phyloP scores from a whole-genome alignment of 2,888 invertebrate species.

The Diarsia rubi region DNA sequence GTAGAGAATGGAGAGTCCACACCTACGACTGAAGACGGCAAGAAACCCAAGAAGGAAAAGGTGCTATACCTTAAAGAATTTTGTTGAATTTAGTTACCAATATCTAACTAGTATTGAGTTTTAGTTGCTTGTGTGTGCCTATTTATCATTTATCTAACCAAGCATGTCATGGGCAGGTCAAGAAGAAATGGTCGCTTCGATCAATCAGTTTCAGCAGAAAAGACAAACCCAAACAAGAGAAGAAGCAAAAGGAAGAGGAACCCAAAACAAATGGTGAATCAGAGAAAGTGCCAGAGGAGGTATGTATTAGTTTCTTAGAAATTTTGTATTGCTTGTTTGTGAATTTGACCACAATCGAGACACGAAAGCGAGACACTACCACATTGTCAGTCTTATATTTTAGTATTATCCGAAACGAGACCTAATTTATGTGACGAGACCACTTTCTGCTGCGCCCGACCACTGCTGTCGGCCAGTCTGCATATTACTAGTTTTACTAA shows the following conservation, averaged over 20 bases:
- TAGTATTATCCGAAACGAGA: background rate
- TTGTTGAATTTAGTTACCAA: slow-evolving; percentile 39
- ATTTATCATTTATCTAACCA: slow-evolving; percentile 71
- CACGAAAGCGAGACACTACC: no score
- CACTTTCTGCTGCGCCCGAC: background rate
- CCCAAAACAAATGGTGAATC: slow-evolving; percentile 91
- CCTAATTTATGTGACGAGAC: background rate
- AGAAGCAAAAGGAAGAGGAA: slow-evolving; percentile 91
- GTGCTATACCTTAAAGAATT: slow-evolving; percentile 69
- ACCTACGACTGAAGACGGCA: slow-evolving; percentile 86
- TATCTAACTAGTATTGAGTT: slow-evolving; percentile 51
- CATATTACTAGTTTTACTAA: background rate
- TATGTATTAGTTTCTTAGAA: slow-evolving; percentile 78
- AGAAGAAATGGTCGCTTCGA: slow-evolving; percentile 97
- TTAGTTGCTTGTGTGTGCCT: slow-evolving; percentile 70
- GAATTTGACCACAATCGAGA: background rate
- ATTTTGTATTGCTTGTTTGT: background rate
- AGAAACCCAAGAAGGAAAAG: slow-evolving; percentile 93
- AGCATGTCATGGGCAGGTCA: slow-evolving; percentile 90
- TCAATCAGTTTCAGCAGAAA: slow-evolving; percentile 96
- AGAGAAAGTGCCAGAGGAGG: slow-evolving; percentile 92
- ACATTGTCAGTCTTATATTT: background rate
- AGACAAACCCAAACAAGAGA: slow-evolving; percentile 96
- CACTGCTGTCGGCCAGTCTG: background rate
- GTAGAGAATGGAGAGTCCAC: slow-evolving; percentile 83